Percentiles rank a stretch among this genome's conserved stretches.
Evolutionary conservation across 2,113 vertebrate genomes (phyloP).

Genomic region (Cepphus grylle): DNA sequence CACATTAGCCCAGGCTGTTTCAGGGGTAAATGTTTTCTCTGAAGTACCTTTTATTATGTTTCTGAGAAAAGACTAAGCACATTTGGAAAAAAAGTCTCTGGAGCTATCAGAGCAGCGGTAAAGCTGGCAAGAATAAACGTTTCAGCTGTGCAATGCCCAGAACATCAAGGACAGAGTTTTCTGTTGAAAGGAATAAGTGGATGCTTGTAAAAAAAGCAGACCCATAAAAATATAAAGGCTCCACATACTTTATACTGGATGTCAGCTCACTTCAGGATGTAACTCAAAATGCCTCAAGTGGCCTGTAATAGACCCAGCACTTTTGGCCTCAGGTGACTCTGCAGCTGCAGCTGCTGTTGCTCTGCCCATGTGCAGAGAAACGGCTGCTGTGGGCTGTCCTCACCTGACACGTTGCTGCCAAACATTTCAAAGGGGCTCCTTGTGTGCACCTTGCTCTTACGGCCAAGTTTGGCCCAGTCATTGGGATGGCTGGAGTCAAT

Average conservation of each 20-base stretch:
- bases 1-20: neutral
- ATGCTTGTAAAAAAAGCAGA: neutral
- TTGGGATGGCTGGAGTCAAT: neutral
- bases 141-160: neutral
- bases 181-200: neutral
- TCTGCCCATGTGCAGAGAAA: neutral
- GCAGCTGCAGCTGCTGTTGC: neutral
- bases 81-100: neutral
- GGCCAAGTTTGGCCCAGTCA: neutral
- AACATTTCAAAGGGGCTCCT: neutral
- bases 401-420: neutral
- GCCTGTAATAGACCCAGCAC: neutral
- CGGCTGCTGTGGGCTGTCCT: neutral
- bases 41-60: neutral
- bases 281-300: neutral
- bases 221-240: neutral
- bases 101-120: neutral
- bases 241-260: neutral
- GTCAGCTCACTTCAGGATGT: neutral
- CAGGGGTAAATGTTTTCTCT: neutral
- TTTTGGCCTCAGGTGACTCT: neutral
- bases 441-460: neutral
- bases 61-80: neutral
- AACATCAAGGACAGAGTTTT: neutral
- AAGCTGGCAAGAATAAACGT: neutral